Conservation (phyloP, 2,113 vertebrate genomes). For the Amazona vittata region DNA sequence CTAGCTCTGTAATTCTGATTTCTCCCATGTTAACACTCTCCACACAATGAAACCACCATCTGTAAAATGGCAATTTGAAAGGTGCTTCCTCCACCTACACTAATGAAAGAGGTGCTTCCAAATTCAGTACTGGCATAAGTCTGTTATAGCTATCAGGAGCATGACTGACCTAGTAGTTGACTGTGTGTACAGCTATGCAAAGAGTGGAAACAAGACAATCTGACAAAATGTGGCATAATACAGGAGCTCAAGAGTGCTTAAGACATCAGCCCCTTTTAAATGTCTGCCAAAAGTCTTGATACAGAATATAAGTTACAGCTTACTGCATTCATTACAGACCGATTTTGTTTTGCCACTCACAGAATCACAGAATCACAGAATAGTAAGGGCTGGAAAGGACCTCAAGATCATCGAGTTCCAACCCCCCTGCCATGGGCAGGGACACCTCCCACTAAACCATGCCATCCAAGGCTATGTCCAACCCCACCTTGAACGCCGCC, state of each 20-base stretch:
- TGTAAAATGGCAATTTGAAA: neutral
- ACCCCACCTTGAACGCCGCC: too few species aligned
- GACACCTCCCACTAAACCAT: too few species aligned
- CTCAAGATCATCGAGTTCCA: too few species aligned
- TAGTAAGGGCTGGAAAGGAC: too few species aligned
- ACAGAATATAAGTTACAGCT: neutral
- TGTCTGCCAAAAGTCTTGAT: neutral
- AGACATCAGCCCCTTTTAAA: neutral
- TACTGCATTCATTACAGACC: neutral
- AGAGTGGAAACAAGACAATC: neutral
- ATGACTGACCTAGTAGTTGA: neutral
- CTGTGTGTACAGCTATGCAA: neutral
- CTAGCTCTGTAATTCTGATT: neutral
- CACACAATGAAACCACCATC: neutral
- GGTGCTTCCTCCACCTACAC: neutral
- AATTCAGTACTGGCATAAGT: neutral
- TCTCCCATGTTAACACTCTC: neutral
- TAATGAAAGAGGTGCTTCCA: neutral
- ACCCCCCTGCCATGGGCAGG: too few species aligned
- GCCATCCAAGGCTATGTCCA: too few species aligned
- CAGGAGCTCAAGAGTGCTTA: neutral
- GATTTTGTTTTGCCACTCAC: neutral
- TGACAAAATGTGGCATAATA: neutral
- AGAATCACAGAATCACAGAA: too few species aligned
- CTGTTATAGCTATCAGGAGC: neutral